Base-by-base conservation (phyloP, 2,888 invertebrate genomes). In the Leistus spinibarbis region DNA sequence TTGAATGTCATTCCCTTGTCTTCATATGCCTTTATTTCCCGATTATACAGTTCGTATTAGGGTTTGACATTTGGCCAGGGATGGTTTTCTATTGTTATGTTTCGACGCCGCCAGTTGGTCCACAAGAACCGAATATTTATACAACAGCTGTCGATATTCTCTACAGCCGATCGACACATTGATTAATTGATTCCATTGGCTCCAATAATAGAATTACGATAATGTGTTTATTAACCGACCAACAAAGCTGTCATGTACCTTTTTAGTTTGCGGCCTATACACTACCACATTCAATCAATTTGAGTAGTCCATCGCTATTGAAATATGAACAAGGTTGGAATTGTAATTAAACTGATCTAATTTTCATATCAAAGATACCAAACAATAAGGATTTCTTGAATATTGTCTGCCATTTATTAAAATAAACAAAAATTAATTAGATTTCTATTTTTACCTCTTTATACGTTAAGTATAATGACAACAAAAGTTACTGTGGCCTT, bases 131-230 rank as follows among this genome's bases (percentile, higher is more conserved):
- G 70, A 24, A 70, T 70, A 70, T 70, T 70, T 70, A 70, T 70
- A 70, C 70, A 70, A 70, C 70, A 70, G 70, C 70, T 70, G 70
- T 70, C 70, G 70, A 70, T 62, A 57, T 53, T 60, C 16, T 62
- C 70, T n/a, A 62, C 13, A 70, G 60, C 54, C 62, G 60, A 40
- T 62, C 63, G 70, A 63, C 70, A 70, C 70, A 70, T 63, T 70
- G 70, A 70, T 70, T 54, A 63, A 70, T 70, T 69, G 69, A 60
- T 69, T 20, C 23, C 40, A 40, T n/a, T 40, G 40, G 13, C 40
- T 40, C 5, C 57, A 60, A 20, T 69, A 69, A 69, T 69, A 60
- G 69, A 70, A 70, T 63, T 70, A 70, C 70, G 62, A 70, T 70
- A 62, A 63, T 62, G 63, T 70, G 70, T 70, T 70, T 62, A 70